Evolutionary conservation across 35 echinoderm and acorn worm species (phyloP), one percentile per base, ranked within the genome.

Genomic region (Heliocidaris erythrogramma): DNA sequence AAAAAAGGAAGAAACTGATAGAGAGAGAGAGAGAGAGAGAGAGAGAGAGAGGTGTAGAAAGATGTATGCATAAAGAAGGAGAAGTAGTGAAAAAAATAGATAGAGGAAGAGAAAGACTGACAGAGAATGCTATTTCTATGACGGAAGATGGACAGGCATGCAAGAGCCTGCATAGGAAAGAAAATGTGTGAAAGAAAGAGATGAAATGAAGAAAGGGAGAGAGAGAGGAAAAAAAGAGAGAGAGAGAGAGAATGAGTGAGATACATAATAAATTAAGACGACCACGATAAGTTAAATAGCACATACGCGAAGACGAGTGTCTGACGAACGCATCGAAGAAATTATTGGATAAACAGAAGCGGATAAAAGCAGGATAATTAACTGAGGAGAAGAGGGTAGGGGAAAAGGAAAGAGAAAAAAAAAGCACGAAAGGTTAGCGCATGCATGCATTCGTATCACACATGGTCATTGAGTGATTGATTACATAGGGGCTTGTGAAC

Each of bases 361-460:
- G 65, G 65, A 78, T 78, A 78, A 78, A 78, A 78, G 65, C 65
- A 78, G 65, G 65, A 78, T 78, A 78, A 78, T 78, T 78, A 78
- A 78, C 65, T 27, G 65, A 78, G n/a, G 65, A n/a, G 65, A 78
- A 17, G 27, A 42, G 35, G 35, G n/a, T n/a, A n/a, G 35, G 35
- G 35, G 18, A 78, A 78, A 78, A 27, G n/a, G 65, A 78, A n/a
- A n/a, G 17, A 27, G 27, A 24, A 24, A 18, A 69, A 78, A 78
- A n/a, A 7, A 78, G 49, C 65, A 78, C 65, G 65, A 78, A 78
- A 78, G 65, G 65, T 78, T 78, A 78, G 65, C 65, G 65, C 18
- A 78, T 78, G 27, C 27, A 78, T 17, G 65, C 65, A 78, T 78
- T 78, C 21, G 65, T n/a, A 78, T 78, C 65, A 8, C 65, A 78